Evolutionary conservation across 2,888 invertebrate genomes (phyloP), one percentile per base, ranked within the genome.

Genomic region (Euspilapteryx auroguttella): DNA sequence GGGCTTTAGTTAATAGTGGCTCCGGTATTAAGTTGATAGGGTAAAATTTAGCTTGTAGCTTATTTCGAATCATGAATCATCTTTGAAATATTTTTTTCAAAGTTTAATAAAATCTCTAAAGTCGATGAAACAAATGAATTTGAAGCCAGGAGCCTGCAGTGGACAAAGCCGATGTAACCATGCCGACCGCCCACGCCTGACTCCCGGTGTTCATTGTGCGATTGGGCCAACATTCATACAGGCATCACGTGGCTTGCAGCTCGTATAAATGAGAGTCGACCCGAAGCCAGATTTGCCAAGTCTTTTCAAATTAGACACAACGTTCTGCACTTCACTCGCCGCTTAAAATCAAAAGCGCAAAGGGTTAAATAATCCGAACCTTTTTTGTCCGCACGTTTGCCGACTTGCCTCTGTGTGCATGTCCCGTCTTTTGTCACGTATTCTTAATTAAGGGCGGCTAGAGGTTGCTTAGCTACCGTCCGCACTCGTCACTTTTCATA

Each of bases 361-460:
- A 71, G 73, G 69, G 75, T 71, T 65, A 66, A 57, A 47, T 75
- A 75, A 71, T 73, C 73, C 68, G 51, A 57, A 65, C 73, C 75
- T 73, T 75, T 76, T 73, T 69, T 58, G 44, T 41, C 42, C 30
- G 10, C 24, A 15, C 27, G 20, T 25, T 17, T 12, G 15, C 28
- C 23, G 49, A 56, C 64, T 64, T 65, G 55, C 66, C 54, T 66
- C 61, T 68, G 59, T 68, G 63, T 64, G 63, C 57, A 58, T 61
- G 66, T 66, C 69, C 64, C 71, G 63, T 75, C 76, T 76, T 76
- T 77, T 76, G 73, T 76, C 77, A 76, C 76, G 76, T 76, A 75
- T 71, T 75, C 76, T 73, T 77, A 77, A 77, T 76, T 77, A 77
- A 77, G 57, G 58, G 52, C 57, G 57, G 55, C 52, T 25, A 17